Evolutionary conservation across 1,140 invertebrate species (phyloP), one percentile per base, ranked within the genome.

Genomic region (Cydia pomonella): DNA sequence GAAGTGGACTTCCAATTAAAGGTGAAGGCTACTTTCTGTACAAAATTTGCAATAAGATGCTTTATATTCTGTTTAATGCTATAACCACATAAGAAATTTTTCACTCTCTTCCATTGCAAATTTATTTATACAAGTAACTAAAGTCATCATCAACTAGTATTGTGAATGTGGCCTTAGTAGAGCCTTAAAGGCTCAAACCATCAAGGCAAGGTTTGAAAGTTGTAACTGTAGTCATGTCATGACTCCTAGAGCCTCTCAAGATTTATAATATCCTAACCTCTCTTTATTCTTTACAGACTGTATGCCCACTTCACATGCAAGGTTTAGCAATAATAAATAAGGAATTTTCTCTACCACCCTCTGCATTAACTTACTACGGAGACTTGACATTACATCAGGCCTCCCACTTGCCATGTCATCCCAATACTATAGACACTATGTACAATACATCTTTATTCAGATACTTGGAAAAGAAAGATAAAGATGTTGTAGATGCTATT

Each of bases 1-100:
- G 87, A 94, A 62, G 92, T 96, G 79, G 94, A 96, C 84, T 96
- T 95, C 76, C 93, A 93, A 84, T 84, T 96, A 78, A 84, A 93
- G 88, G 96, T 96, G 93, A 93, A 88, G 77, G 9, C 6, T 53
- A n/a, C 6, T 7, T 50, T 16, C n/a, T 50, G 10, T 18, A 50
- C n/a, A 50, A 50, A n/a, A 18, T 16, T 50, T 6, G n/a, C n/a
- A 9, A 44, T 44, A 7, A n/a, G 2, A 23, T n/a, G 7, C 47
- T n/a, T n/a, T 50, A 6, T 1, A 5, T 50, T 12, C 47, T 50
- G 5, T 50, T 50, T 0, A n/a, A n/a, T 50, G 16, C 47, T n/a
- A 44, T 44, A 4, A 75, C 4, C 16, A 59, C n/a, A 2, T 66
- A 74, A 27, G 44, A 41, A 41, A 41, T 2, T 2, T 33, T 10